A percentile compares a stretch with the other conserved stretches of the same genome.
Conservation (phyloP, 2,113 vertebrate species). For the Cricetomys ansorgei region DNA sequence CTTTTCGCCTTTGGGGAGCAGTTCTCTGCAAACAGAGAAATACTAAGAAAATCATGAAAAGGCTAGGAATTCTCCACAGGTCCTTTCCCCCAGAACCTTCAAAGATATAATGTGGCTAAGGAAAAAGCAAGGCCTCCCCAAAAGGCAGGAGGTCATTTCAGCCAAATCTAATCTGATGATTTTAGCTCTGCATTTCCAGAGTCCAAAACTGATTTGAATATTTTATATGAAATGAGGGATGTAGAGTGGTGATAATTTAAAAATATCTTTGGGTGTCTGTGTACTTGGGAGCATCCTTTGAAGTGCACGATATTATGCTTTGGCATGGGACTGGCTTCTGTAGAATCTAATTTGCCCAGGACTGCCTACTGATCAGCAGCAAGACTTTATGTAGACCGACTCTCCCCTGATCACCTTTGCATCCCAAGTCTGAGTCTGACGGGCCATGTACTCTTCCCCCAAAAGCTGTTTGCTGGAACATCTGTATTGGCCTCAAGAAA, state of each 20-base stretch:
- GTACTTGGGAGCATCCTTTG: constrained; percentile 37
- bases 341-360: constrained; percentile 32
- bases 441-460: not conserved
- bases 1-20: constrained; percentile 75
- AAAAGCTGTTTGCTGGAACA: constrained; percentile 42
- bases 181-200: constrained; percentile 58
- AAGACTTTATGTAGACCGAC: constrained; percentile 10
- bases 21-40: constrained; percentile 65
- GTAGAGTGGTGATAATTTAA: constrained; percentile 13
- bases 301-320: constrained; percentile 37
- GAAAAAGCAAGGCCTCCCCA: constrained; percentile 59
- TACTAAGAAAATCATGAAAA: constrained; percentile 71
- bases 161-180: constrained; percentile 56
- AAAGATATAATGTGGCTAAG: constrained; percentile 60
- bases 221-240: constrained; percentile 54
- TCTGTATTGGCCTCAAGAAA: constrained; percentile 65
- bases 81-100: constrained; percentile 72
- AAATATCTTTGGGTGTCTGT: constrained; percentile 67
- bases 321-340: constrained; percentile 51
- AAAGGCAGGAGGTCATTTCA: constrained; percentile 60
- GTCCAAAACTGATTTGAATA: constrained; percentile 33
- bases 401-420: not conserved
- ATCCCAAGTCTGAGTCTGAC: not conserved
- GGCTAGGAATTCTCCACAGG: constrained; percentile 46
- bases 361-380: constrained; percentile 31